Conservation (phyloP, 2,113 vertebrate species). For the Caloenas nicobarica region DNA sequence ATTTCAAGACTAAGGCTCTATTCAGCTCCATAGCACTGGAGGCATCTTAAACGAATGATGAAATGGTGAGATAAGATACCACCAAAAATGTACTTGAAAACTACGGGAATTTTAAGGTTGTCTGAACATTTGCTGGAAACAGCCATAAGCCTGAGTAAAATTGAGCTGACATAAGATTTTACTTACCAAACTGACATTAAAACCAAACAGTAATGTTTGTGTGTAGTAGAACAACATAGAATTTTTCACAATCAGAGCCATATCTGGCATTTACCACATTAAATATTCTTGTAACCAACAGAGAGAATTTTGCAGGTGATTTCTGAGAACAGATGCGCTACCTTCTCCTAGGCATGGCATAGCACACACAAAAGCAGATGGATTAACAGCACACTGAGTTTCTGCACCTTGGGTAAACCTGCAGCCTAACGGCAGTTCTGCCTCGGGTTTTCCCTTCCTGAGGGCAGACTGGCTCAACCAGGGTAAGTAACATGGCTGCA, state of each 20-base stretch:
- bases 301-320: background rate
- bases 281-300: background rate
- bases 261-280: background rate
- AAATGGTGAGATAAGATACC: background rate
- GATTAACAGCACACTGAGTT: background rate
- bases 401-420: background rate
- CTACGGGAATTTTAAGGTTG: background rate
- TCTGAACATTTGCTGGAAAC: background rate
- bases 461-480: background rate
- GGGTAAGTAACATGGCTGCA: background rate
- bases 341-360: background rate
- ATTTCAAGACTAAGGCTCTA: background rate
- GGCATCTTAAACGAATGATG: background rate
- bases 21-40: background rate
- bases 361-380: background rate
- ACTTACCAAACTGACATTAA: background rate
- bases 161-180: background rate
- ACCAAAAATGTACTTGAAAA: background rate
- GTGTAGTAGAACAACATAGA: too few species aligned
- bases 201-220: background rate
- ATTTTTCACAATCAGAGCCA: background rate
- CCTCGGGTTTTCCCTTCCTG: background rate
- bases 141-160: background rate
- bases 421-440: background rate
- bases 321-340: background rate